Evolutionary conservation across 2,797 vertebrate genomes (phyloP).

Genomic region (Poliocrania exsul): DNA sequence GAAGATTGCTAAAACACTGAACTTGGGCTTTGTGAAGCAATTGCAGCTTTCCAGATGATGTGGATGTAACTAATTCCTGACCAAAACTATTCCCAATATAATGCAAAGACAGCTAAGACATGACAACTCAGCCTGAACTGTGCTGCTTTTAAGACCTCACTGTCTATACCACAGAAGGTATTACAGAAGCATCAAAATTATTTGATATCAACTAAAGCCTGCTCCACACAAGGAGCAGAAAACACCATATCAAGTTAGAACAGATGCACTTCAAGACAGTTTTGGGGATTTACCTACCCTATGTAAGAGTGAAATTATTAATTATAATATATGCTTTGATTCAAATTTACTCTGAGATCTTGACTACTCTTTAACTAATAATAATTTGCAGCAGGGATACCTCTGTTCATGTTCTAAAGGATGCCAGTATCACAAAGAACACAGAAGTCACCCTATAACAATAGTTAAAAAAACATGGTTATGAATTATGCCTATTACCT

Average conservation of each 20-base stretch:
- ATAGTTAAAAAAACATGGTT: neutral
- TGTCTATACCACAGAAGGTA: accelerated
- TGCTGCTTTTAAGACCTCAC: neutral
- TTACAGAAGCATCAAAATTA: neutral
- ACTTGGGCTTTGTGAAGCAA: neutral
- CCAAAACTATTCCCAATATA: neutral
- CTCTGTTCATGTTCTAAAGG: neutral
- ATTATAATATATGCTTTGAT: neutral
- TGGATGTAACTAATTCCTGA: neutral
- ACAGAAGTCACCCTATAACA: neutral
- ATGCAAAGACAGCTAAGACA: accelerated
- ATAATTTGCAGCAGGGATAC: neutral
- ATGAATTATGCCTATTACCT: neutral
- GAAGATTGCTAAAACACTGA: neutral
- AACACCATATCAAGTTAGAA: neutral
- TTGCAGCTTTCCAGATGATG: neutral
- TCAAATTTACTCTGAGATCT: neutral
- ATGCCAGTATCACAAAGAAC: neutral
- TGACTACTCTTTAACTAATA: neutral
- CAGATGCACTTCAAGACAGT: neutral
- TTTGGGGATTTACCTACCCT: neutral
- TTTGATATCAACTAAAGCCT: neutral
- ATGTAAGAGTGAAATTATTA: neutral
- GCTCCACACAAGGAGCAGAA: neutral
- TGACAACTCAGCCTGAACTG: neutral